A percentile compares a stretch with the other conserved stretches of the same genome.
These are phyloP conservation scores for Cyrtodaria siliqua DNA, from an alignment of 2,888 invertebrate species.

Conservation along the genomic window DNA sequence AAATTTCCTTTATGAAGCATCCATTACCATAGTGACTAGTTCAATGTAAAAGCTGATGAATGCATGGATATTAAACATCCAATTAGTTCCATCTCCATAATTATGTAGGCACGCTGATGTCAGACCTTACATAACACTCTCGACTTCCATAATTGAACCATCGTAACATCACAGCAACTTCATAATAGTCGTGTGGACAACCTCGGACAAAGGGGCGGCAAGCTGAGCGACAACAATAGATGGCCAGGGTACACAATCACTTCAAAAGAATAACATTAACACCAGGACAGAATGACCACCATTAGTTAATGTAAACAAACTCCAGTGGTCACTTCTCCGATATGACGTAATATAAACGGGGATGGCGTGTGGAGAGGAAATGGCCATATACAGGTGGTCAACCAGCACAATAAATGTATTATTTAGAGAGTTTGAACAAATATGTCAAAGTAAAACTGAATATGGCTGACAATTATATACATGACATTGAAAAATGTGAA, in stretches of 20 bases:
- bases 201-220: background rate
- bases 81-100: too few relatives aligned
- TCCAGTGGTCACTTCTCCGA: constrained; percentile 10
- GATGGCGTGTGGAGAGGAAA: too few relatives aligned
- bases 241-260: background rate
- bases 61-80: background rate
- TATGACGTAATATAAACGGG: background rate
- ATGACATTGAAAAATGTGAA: too few relatives aligned
- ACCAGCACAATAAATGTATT: too few relatives aligned
- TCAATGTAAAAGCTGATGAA: constrained; percentile 7
- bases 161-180: background rate
- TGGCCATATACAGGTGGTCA: too few relatives aligned
- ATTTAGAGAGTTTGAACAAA: too few relatives aligned
- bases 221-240: constrained; percentile 3
- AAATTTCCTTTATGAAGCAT: too few relatives aligned
- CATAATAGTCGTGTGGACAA: background rate
- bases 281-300: constrained; percentile 40
- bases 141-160: background rate
- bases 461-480: too few relatives aligned
- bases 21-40: background rate
- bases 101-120: background rate
- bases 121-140: constrained; percentile 9
- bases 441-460: too few relatives aligned
- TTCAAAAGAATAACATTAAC: constrained; percentile 48
- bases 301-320: constrained; percentile 51